phyloP scores from a whole-genome alignment of 2,888 invertebrate species.

The Spisula solida region DNA sequence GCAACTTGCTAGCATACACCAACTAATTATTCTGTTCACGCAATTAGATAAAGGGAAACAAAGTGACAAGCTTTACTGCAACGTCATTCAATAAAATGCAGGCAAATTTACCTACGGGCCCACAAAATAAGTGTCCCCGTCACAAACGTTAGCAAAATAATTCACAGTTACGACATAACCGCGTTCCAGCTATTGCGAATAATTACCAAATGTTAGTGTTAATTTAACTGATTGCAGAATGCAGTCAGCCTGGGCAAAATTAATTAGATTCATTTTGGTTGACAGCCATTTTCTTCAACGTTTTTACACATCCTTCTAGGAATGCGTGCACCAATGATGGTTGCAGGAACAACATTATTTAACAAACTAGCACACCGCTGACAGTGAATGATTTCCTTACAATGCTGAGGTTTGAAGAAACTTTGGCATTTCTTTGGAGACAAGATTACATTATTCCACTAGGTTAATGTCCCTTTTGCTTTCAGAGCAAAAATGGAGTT shows the following conservation, averaged over 20 bases:
- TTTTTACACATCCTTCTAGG: background rate
- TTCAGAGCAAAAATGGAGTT: too few species aligned
- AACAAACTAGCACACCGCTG: background rate
- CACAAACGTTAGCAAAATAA: constrained; percentile 25
- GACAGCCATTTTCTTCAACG: background rate
- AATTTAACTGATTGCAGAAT: constrained; percentile 10
- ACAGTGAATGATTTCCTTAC: background rate
- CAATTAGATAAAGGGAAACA: constrained; percentile 12
- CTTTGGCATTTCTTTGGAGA: background rate
- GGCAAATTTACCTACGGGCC: constrained; percentile 24
- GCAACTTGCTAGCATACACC: background rate
- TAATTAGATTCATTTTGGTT: constrained; percentile 18
- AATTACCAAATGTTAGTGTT: constrained; percentile 18
- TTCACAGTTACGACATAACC: constrained; percentile 15
- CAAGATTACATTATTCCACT: background rate
- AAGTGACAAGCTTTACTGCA: constrained; percentile 11
- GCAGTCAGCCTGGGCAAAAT: constrained; percentile 24
- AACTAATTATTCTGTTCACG: background rate
- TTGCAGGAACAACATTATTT: background rate
- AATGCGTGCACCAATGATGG: background rate
- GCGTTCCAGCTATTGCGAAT: constrained; percentile 4
- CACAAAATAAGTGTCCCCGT: constrained; percentile 10
- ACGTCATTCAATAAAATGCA: background rate
- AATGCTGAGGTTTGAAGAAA: background rate
- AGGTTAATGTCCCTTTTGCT: too few species aligned